A percentile compares a stretch with the other conserved stretches of the same genome.
phyloP scores from a whole-genome alignment of 2,888 invertebrate genomes.

The Camponotus fellah region DNA sequence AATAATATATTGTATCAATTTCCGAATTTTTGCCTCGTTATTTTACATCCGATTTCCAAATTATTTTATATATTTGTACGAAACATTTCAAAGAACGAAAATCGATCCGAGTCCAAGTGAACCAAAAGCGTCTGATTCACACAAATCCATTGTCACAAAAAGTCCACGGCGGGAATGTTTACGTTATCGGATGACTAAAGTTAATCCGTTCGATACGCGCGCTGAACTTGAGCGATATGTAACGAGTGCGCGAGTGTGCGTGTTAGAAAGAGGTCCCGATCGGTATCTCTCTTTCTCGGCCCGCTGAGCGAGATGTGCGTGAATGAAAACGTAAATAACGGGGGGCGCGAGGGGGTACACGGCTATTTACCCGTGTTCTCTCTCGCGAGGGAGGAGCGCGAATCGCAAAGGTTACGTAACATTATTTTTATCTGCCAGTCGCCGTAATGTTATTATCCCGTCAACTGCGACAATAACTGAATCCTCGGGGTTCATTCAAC shows the following conservation, averaged over 20 bases:
- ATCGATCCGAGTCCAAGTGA: background rate
- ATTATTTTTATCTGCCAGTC: constrained; percentile 66
- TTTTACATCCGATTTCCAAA: background rate
- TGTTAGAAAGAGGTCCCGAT: constrained; percentile 13
- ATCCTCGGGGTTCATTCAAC: constrained; percentile 47
- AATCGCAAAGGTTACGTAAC: constrained; percentile 63
- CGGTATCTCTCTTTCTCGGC: background rate
- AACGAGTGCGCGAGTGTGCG: background rate
- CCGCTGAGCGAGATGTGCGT: constrained; percentile 33
- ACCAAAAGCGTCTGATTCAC: constrained; percentile 9
- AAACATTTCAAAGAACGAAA: background rate
- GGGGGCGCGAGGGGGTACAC: background rate
- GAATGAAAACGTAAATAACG: constrained; percentile 54
- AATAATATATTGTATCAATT: background rate
- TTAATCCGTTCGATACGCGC: constrained; percentile 48
- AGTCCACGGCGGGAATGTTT: background rate
- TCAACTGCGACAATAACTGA: constrained; percentile 51
- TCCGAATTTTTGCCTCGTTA: background rate
- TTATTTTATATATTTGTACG: background rate
- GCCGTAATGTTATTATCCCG: constrained; percentile 61
- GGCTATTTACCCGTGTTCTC: constrained; percentile 13
- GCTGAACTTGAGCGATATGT: constrained; percentile 23
- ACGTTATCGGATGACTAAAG: constrained; percentile 39
- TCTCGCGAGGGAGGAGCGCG: constrained; percentile 10
- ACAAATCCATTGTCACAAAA: constrained; percentile 16